Conservation (phyloP, 2,113 vertebrate genomes). For the Prietella phreatophila region DNA sequence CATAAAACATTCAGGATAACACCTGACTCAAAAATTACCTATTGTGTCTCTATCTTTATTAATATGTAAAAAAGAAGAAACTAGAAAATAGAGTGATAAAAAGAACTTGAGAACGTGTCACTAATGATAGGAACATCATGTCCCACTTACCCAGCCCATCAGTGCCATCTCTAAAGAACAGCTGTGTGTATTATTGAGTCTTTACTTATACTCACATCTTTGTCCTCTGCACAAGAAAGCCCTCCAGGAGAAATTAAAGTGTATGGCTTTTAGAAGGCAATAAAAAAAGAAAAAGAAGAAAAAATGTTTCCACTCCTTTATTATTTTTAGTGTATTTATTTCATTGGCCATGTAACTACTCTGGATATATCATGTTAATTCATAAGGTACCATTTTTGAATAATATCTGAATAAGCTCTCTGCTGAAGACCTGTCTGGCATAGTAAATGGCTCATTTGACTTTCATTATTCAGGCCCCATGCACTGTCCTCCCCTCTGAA, state of each 20-base stretch:
- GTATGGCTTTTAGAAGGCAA: constrained; percentile 51
- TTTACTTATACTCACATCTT: constrained; percentile 87
- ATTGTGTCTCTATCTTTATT: background rate
- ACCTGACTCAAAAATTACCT: background rate
- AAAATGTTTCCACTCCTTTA: constrained; percentile 78
- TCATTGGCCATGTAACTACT: constrained; percentile 86
- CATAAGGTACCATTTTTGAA: constrained; percentile 99
- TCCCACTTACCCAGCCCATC: constrained; percentile 64
- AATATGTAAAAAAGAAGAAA: background rate
- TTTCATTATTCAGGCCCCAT: constrained; percentile 94
- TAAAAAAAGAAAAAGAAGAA: constrained; percentile 58
- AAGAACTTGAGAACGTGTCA: constrained; percentile 56
- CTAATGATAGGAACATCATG: constrained; percentile 63
- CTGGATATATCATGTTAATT: constrained; percentile 99
- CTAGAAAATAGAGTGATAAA: constrained; percentile 5
- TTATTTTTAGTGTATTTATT: constrained; percentile 89
- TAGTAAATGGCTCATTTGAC: constrained; percentile 89
- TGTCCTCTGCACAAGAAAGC: constrained; percentile 74
- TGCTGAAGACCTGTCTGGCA: constrained; percentile 89
- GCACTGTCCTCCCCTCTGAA: constrained; percentile 75
- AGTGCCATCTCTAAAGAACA: constrained; percentile 59
- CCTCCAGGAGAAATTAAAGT: constrained; percentile 77
- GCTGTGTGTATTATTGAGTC: constrained; percentile 83
- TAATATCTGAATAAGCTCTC: constrained; percentile 91
- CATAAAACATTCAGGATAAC: background rate